Evolutionary conservation across 2,888 invertebrate genomes (phyloP), one percentile per base, ranked within the genome.

Genomic region (Phalera bucephala): DNA sequence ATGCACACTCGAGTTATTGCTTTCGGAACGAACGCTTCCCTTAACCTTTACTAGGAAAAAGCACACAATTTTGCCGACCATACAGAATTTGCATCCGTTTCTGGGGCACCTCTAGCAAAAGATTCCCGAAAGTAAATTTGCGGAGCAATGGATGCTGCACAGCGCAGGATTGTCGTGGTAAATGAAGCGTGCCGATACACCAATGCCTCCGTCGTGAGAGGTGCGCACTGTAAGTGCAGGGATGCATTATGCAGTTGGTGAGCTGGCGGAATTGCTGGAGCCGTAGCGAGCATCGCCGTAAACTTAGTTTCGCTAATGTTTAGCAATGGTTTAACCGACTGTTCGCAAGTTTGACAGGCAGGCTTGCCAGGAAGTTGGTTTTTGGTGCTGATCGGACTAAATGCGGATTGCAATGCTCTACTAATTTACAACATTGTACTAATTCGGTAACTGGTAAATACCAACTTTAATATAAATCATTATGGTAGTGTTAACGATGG

Each of bases 1-100:
- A 77, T 79, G 80, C 73, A 73, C 78, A 77, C 81, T 84, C 71
- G 64, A 79, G 80, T 74, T 79, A 77, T 74, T 73, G 72, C 80
- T 79, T 75, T 77, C 63, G 71, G 67, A 79, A 78, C 75, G 74
- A 75, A 69, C 70, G 64, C 68, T 66, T 70, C 72, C 68, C 60
- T 62, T 51, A 33, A 51, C 67, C 50, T 25, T n/a, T 50, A 76
- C 64, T 45, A 41, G 5, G 17, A 19, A 10, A 35, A 31, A 31
- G 9, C 5, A 0, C 0, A 2, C 21, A 3, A 32, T 20, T 3
- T 0, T 19, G 26, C 21, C 17, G 3, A 9, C 1, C 27, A 11
- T 13, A 15, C 4, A 11, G 17, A 13, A 13, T 33, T 36, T 0
- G 3, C 1, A 0, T 33, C 22, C 44, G 46, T 44, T 46, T 5